Base-by-base conservation (phyloP, 2,888 invertebrate species). In the Troglohyphantes excavatus region DNA sequence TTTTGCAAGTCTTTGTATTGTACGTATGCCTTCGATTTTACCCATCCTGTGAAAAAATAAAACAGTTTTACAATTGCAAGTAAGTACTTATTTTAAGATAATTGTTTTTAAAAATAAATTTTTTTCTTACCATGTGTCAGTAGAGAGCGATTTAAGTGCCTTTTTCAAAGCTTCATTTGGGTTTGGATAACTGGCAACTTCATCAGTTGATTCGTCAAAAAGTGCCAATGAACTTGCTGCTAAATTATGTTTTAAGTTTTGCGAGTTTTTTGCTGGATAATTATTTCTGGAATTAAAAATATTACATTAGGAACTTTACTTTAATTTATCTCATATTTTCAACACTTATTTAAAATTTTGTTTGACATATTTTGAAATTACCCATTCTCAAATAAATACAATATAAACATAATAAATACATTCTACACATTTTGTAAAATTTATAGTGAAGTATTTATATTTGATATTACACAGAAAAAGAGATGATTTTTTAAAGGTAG, bases 111-210 rank as follows among this genome's bases (percentile, higher is more conserved):
- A 21, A 29, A 61, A 5, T n/a, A n/a, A n/a, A n/a, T n/a, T n/a
- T n/a, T 23, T 13, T 59, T 63, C 92, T 91, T 91, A 93, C 94
- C 94, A 94, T 70, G 93, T 93, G 63, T 93, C 93, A 46, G 92
- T 92, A 39, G 92, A 91, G 59, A 94, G 91, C 59, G 93, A 92
- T 86, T 92, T 92, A 72, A 93, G 92, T 2, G 96, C 95, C 89
- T 95, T 95, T 21, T 95, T 94, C 17, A 96, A 93, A 0, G 95
- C 95, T 61, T 95, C 95, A 90, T 95, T 95, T 0, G 96, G 95
- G 92, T 95, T 96, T 5, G 90, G 88, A 63, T 84, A 90, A 0
- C 78, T 43, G 11, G 72, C 59, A 27, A 68, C 63, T 46, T 82
- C 88, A 72, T 82, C 75, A 26, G 63, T 46, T 29, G 86, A 82